Conservation (phyloP, 64 coral and sea anemone genomes). For the Orbicella faveolata region DNA sequence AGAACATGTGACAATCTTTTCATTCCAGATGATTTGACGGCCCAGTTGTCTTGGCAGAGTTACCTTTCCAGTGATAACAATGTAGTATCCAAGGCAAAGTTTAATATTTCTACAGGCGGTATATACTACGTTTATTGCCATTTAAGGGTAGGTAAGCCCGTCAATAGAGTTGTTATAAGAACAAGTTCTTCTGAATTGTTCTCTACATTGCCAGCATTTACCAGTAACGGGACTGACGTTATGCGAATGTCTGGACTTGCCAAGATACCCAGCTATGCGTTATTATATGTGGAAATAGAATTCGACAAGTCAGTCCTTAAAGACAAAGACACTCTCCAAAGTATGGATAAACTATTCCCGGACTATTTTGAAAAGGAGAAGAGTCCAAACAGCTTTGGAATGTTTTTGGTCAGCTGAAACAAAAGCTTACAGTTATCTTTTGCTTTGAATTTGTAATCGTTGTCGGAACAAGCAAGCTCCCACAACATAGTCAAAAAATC, state of each 20-base stretch:
- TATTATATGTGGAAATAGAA: constrained; percentile 3
- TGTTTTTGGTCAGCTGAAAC: not conserved
- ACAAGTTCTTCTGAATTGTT: not conserved
- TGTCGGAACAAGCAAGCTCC: too few relatives aligned
- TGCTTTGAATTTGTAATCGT: not conserved
- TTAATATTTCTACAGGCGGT: not conserved
- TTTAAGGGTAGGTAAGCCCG: not conserved
- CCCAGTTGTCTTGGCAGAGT: not conserved
- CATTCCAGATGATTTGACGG: too few relatives aligned
- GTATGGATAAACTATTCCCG: not conserved
- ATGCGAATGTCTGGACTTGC: not conserved
- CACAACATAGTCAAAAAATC: too few relatives aligned
- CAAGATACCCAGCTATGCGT: not conserved
- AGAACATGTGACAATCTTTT: too few relatives aligned
- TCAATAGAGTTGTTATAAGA: not conserved
- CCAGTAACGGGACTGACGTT: not conserved
- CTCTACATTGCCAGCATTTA: too few relatives aligned
- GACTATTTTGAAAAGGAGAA: too few relatives aligned
- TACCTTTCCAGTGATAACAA: not conserved
- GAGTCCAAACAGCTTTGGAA: constrained; percentile 1
- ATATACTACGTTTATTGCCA: constrained; percentile 6
- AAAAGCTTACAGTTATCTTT: not conserved
- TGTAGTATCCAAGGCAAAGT: too few relatives aligned
- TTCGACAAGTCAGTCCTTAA: not conserved
- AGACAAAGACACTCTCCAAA: not conserved